Conservation (phyloP, 2,797 vertebrate genomes). For the Mus spretus region DNA sequence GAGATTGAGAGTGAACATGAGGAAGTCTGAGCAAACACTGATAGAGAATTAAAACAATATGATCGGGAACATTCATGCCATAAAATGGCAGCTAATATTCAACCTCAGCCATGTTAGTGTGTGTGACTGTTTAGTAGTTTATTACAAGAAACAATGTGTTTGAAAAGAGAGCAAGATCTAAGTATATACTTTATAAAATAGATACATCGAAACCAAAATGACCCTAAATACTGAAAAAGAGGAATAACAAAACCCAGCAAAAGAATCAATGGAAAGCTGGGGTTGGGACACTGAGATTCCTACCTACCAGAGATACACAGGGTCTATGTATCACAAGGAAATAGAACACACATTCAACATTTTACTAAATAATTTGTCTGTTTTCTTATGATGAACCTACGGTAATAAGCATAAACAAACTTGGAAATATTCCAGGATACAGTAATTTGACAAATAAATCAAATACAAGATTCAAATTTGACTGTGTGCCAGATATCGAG, state of each 20-base stretch:
- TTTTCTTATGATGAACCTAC: background rate
- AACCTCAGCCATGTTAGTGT: background rate
- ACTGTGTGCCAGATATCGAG: background rate
- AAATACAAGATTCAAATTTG: background rate
- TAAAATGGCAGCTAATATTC: background rate
- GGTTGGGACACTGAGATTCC: background rate
- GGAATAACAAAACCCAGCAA: background rate
- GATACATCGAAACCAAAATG: background rate
- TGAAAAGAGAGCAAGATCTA: background rate
- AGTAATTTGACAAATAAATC: background rate
- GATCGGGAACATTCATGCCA: background rate
- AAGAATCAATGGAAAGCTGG: background rate
- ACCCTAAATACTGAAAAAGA: background rate
- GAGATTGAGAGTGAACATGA: background rate
- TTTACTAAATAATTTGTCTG: constrained; percentile 14
- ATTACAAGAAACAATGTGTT: constrained; percentile 23
- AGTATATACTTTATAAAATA: constrained; percentile 8
- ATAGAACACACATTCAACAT: background rate
- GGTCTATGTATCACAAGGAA: background rate
- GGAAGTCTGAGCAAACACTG: background rate
- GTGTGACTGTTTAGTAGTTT: background rate
- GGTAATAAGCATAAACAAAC: background rate
- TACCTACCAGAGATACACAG: background rate
- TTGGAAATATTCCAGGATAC: background rate
- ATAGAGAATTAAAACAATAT: background rate